These are phyloP conservation scores for Acipenser oxyrinchus DNA, from an alignment of 2,797 vertebrate species.

Conservation along the genomic window DNA sequence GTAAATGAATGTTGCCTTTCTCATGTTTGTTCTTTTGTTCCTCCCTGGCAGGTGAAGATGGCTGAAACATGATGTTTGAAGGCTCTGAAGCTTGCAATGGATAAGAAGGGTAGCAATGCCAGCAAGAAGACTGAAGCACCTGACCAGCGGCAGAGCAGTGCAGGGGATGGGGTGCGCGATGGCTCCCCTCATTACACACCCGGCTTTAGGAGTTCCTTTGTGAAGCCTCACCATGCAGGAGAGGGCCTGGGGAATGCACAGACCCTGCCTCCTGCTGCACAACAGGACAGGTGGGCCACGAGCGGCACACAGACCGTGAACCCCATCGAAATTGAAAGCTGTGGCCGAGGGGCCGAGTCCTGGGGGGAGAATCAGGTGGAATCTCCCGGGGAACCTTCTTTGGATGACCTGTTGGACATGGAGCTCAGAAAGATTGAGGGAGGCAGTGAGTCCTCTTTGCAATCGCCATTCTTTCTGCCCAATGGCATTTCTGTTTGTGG, in stretches of 20 bases:
- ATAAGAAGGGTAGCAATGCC: constrained; percentile 10
- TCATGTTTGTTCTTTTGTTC: background rate
- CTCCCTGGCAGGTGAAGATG: constrained; percentile 5
- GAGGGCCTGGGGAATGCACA: constrained; percentile 31
- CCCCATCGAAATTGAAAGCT: constrained; percentile 13
- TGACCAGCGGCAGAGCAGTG: background rate
- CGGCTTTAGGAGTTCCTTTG: constrained; percentile 20
- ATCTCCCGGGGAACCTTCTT: constrained; percentile 7
- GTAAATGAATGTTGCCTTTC: background rate
- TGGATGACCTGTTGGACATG: constrained; percentile 9
- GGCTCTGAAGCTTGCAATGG: constrained; percentile 11
- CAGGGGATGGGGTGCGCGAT: constrained; percentile 12
- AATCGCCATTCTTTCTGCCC: too few relatives aligned
- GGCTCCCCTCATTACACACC: constrained; percentile 20
- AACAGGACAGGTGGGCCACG: constrained; percentile 4
- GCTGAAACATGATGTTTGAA: constrained; percentile 7
- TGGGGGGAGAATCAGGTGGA: constrained; percentile 16
- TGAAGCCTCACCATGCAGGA: constrained; percentile 28
- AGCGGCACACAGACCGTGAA: constrained; percentile 4
- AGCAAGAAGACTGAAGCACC: background rate
- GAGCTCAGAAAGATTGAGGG: background rate
- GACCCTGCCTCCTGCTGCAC: constrained; percentile 3
- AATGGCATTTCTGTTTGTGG: too few relatives aligned
- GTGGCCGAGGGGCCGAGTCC: constrained; percentile 3
- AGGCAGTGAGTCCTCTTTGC: too few relatives aligned